A percentile compares a stretch with the other conserved stretches of the same genome.
phyloP scores from a whole-genome alignment of 2,113 vertebrate species.

The Microcebus griseorufus region DNA sequence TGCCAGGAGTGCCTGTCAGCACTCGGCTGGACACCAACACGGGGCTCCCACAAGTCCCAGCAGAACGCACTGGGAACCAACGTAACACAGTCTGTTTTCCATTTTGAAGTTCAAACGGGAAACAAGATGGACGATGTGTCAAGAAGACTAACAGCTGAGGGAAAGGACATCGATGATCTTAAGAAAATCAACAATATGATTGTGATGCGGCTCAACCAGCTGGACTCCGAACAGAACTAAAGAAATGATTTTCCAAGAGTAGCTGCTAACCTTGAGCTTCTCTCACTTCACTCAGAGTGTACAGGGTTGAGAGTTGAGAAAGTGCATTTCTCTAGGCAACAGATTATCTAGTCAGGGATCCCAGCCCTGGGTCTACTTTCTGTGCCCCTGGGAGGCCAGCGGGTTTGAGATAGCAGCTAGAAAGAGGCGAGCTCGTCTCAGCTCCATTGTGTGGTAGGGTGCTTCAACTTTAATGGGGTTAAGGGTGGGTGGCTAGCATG shows the following conservation, averaged over 20 bases:
- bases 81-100: conserved; percentile 46
- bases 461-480: neutral
- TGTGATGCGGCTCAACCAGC: conserved; percentile 80
- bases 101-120: conserved; percentile 85
- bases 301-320: neutral
- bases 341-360: neutral
- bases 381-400: neutral
- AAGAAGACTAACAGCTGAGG: conserved; percentile 80
- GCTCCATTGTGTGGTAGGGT: neutral
- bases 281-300: too few species aligned
- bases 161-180: conserved; percentile 84
- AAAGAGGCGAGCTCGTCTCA: neutral
- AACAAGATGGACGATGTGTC: conserved; percentile 83
- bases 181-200: conserved; percentile 85
- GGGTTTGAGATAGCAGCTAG: neutral
- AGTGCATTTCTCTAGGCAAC: neutral
- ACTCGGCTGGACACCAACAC: rapidly evolving
- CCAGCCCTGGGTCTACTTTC: neutral
- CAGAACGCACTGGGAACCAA: neutral
- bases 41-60: neutral
- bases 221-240: conserved; percentile 54
- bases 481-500: neutral
- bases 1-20: neutral
- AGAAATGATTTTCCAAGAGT: neutral
- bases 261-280: neutral